phyloP scores from a whole-genome alignment of 2,113 vertebrate species.

The Corythoichthys haematopterus region DNA sequence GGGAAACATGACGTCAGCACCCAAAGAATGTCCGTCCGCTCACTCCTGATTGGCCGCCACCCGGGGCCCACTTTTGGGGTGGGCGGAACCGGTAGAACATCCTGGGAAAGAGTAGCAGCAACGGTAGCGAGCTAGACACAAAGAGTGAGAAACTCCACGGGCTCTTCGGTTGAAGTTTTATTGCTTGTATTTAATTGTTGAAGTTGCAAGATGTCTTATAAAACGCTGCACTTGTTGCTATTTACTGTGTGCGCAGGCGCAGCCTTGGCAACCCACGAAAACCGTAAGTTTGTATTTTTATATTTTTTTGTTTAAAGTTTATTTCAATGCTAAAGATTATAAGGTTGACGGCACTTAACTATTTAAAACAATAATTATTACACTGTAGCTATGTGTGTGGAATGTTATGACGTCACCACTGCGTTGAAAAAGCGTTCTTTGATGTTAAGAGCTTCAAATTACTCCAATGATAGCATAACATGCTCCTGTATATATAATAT shows the following conservation, averaged over 20 bases:
- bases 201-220: not conserved
- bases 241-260: not conserved
- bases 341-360: not conserved
- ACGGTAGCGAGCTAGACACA: not conserved
- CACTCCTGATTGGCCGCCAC: not conserved
- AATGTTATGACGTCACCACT: not conserved
- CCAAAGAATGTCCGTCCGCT: not conserved
- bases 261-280: not conserved
- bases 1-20: not conserved
- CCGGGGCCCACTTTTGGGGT: not conserved
- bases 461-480: too few species aligned
- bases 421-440: too few species aligned
- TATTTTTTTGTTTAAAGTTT: not conserved
- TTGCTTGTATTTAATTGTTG: not conserved
- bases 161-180: not conserved
- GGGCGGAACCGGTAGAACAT: not conserved
- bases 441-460: too few species aligned
- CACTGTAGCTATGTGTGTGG: not conserved
- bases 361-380: not conserved
- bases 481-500: too few species aligned
- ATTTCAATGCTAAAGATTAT: not conserved
- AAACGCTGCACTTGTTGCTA: not conserved
- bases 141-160: not conserved
- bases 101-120: not conserved
- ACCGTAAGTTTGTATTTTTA: not conserved